A percentile compares a stretch with the other conserved stretches of the same genome.
Conservation (phyloP, 2,888 invertebrate species). For the Nebria salina region DNA sequence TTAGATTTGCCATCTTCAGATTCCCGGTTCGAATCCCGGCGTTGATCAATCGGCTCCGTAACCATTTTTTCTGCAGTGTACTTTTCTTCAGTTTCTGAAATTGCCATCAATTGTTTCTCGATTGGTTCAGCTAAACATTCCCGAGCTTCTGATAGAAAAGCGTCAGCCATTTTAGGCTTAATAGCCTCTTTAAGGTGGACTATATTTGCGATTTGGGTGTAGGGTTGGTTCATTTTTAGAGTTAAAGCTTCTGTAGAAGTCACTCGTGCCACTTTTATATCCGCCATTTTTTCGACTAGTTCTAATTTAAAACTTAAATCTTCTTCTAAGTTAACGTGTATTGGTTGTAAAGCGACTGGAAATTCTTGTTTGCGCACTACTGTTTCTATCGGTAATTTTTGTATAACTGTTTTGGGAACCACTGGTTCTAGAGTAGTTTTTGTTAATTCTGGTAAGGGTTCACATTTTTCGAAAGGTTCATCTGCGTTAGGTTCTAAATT, state of each 20-base stretch:
- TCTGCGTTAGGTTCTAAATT: slow-evolving; percentile 59
- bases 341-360: not conserved
- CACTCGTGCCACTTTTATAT: slow-evolving; percentile 38
- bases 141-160: slow-evolving; percentile 69
- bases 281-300: slow-evolving; percentile 36
- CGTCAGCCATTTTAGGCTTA: slow-evolving; percentile 67
- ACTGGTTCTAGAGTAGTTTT: slow-evolving; percentile 47
- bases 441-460: slow-evolving; percentile 25
- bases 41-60: slow-evolving; percentile 38
- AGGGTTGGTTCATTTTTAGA: slow-evolving; percentile 34
- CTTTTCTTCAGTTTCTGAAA: slow-evolving; percentile 25
- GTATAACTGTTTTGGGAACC: slow-evolving; percentile 33
- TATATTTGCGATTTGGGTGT: slow-evolving; percentile 9
- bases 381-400: slow-evolving; percentile 7
- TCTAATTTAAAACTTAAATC: slow-evolving; percentile 14
- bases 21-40: slow-evolving; percentile 58
- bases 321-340: not conserved
- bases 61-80: slow-evolving; percentile 52
- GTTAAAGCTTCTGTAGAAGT: slow-evolving; percentile 40
- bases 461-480: slow-evolving; percentile 54
- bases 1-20: slow-evolving; percentile 54
- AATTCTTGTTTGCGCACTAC: slow-evolving; percentile 9
- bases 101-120: slow-evolving; percentile 25
- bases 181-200: slow-evolving; percentile 52
- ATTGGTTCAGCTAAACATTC: slow-evolving; percentile 62